Base-by-base conservation (phyloP, 35 echinoderm and acorn worm species). In the Anneissia japonica region DNA sequence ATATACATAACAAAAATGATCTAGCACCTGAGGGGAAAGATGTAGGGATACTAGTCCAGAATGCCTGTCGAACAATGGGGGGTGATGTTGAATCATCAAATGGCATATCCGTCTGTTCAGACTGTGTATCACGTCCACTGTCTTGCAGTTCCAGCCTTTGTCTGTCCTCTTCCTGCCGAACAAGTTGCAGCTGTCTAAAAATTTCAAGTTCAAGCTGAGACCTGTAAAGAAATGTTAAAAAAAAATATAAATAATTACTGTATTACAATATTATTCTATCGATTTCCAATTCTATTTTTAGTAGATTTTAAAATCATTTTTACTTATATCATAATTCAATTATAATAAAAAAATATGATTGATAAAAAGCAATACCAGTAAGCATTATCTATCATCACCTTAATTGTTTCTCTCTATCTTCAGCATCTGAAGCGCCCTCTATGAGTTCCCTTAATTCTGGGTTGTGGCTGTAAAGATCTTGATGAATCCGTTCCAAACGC, bases 361-460 rank as follows among this genome's bases (percentile, higher is more conserved):
- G 11, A 43, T 38, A 84, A 31, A 19, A 56, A 35, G 3, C 35
- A 38, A 38, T 34, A 0, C 1, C 28, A 28, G 28, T 72, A 28
- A 1, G 1, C 29, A 35, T 55, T 0, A 31, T 0, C 4, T 5
- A 34, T 28, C 4, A 12, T 33, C 82, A 93, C 92, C 92, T 89
- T 19, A 93, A 78, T 86, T 89, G 75, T 89, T 93, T 93, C 33
- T 93, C 79, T 13, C 83, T 89, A 41, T 93, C 92, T 12, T 85
- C 87, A 36, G 55, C 80, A 76, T 85, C 75, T n/a, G 77, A 74
- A 37, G 35, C 32, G 3, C 46, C 43, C 28, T 89, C 88, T 13
- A 89, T 26, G 21, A 93, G 75, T 64, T 93, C 85, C 34, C 91
- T 35, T 10, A 93, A 75, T 45, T 93, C 86, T 17, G 92, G 92